These are phyloP conservation scores for Platysternon megacephalum DNA, from an alignment of 2,113 vertebrate species.

Conservation along the genomic window DNA sequence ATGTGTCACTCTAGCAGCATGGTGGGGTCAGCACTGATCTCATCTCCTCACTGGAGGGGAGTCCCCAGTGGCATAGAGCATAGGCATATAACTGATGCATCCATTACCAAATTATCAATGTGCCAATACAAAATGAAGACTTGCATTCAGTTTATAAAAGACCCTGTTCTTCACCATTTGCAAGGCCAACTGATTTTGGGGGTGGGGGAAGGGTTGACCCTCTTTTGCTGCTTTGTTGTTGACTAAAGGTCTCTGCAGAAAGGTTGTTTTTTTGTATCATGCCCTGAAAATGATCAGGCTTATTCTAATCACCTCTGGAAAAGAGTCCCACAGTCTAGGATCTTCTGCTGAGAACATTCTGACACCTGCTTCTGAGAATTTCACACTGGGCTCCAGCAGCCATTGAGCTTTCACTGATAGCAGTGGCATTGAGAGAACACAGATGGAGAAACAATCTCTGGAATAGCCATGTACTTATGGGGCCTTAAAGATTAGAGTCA, in stretches of 20 bases:
- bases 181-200: conserved; percentile 4
- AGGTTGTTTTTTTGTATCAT: not conserved
- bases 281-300: conserved; percentile 60
- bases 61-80: not conserved
- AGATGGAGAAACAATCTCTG: conserved; percentile 8
- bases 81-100: not conserved
- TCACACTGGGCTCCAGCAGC: not conserved
- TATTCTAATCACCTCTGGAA: conserved; percentile 57
- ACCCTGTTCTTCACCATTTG: not conserved
- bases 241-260: conserved; percentile 34
- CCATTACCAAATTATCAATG: conserved; percentile 37
- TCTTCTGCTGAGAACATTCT: conserved; percentile 58
- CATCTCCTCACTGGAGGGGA: not conserved
- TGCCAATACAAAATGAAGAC: conserved; percentile 23
- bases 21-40: not conserved
- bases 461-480: conserved; percentile 4
- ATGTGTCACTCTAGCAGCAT: not conserved
- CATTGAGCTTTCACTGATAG: not conserved
- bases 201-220: not conserved
- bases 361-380: conserved; percentile 36
- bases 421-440: not conserved
- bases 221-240: conserved; percentile 4
- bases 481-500: not conserved
- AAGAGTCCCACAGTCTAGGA: conserved; percentile 16
- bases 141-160: conserved; percentile 12